Percentiles rank a stretch among this genome's conserved stretches.
Evolutionary conservation across 2,888 invertebrate species (phyloP).

Genomic region (Rotaria magnacalcarata): DNA sequence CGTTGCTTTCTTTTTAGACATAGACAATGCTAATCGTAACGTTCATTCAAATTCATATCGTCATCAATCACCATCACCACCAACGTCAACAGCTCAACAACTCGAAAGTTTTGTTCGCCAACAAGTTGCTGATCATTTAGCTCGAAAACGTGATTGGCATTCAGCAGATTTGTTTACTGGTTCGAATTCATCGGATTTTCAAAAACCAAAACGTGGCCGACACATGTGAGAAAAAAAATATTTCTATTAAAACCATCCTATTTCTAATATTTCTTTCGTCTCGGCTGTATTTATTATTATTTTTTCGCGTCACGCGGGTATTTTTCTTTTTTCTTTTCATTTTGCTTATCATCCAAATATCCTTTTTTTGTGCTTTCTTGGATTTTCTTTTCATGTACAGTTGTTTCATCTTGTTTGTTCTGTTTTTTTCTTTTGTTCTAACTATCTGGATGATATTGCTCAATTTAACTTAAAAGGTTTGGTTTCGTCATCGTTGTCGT

Average conservation of each 20-base stretch:
- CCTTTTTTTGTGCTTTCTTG: not conserved
- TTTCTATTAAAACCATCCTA: not conserved
- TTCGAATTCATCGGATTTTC: not conserved
- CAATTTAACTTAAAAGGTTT: not conserved
- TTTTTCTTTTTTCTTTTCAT: not conserved
- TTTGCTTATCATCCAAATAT: constrained; percentile 4
- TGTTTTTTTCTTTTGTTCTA: not conserved
- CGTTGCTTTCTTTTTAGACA: not conserved
- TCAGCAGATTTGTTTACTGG: constrained; percentile 1
- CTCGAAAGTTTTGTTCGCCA: constrained; percentile 35
- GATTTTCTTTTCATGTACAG: constrained; percentile 11
- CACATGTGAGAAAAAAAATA: constrained; percentile 18
- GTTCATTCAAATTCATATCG: constrained; percentile 26
- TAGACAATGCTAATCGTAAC: constrained; percentile 5
- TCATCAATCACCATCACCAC: constrained; percentile 18
- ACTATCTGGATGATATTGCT: constrained; percentile 22
- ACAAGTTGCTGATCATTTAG: constrained; percentile 34
- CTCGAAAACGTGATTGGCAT: constrained; percentile 28
- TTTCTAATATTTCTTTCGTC: not conserved
- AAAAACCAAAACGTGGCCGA: constrained; percentile 35
- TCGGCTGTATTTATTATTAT: constrained; percentile 26
- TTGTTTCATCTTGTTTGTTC: not conserved
- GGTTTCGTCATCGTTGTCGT: constrained; percentile 20
- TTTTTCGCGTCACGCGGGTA: not conserved
- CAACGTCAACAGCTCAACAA: not conserved